Evolutionary conservation across 2,888 invertebrate species (phyloP), one percentile per base, ranked within the genome.

Genomic region (Toxonevra muliebris): DNA sequence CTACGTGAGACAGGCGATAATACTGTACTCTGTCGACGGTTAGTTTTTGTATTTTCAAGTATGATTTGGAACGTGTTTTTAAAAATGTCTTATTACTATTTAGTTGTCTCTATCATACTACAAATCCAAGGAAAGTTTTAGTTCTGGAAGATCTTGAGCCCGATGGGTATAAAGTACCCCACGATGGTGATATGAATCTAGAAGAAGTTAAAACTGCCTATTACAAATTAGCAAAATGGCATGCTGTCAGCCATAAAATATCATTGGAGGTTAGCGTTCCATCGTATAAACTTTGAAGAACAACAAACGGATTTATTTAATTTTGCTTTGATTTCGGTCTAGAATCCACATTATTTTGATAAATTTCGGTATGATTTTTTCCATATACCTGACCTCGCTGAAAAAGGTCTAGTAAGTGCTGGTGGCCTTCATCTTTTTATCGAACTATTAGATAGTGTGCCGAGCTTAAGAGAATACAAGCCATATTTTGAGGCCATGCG

Each of bases 151-250:
- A 30, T 30, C 30, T 30, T 30, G 30, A 30, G 7, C 30, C 30
- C 3, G 30, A 30, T 30, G 30, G 7, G 7, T 30, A 30, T 30
- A 30, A 30, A 4, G 7, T 4, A 30, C 30, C 30, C 30, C 7
- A 4, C 30, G 30, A 30, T 7, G 3, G 30, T 7, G 7, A 4
- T 30, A 4, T 30, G 2, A 30, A 30, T 7, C 7, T 30, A 30
- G 30, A 30, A 7, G 30, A 30, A n/a, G n/a, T n/a, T n/a, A n/a
- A n/a, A n/a, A 30, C 30, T 30, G 30, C 30, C 7, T 30, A n/a
- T n/a, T n/a, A n/a, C n/a, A 76, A 74, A 41, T 13, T 76, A n/a
- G 72, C 75, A 9, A 76, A 75, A 43, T 75, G 69, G 73, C 76
- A 76, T 69, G 75, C 76, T 9, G 61, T 72, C 2, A 71, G 75